These are phyloP conservation scores for Vimba vimba DNA, from an alignment of 2,113 vertebrate genomes.

Conservation along the genomic window DNA sequence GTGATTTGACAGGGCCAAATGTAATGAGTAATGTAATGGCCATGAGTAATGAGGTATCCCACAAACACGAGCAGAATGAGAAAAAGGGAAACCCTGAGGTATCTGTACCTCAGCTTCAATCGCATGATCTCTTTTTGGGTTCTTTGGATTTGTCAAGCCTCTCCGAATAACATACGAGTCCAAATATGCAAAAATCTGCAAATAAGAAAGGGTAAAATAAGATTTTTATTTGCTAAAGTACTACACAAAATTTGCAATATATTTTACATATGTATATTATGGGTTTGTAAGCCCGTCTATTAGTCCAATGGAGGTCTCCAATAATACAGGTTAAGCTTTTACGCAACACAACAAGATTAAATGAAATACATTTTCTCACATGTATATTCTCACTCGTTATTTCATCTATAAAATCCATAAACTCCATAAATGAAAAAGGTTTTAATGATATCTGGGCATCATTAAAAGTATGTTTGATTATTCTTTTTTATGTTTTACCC, in stretches of 20 bases:
- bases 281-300: neutral
- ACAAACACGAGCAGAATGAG: constrained; percentile 83
- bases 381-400: too few species aligned
- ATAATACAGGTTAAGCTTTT: too few species aligned
- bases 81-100: constrained; percentile 83
- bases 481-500: too few species aligned
- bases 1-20: constrained; percentile 45
- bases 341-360: too few species aligned
- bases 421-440: too few species aligned
- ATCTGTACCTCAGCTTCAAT: constrained; percentile 88
- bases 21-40: constrained; percentile 59
- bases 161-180: neutral
- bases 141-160: neutral
- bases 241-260: neutral
- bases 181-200: neutral
- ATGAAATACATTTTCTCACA: too few species aligned
- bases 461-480: too few species aligned
- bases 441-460: too few species aligned
- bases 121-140: constrained; percentile 72
- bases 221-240: neutral
- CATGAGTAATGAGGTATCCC: constrained; percentile 84
- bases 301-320: too few species aligned
- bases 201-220: neutral
- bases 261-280: neutral
- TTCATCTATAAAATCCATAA: too few species aligned